These are phyloP conservation scores for Sardinella longiceps DNA, from an alignment of 2,797 vertebrate genomes.

Conservation along the genomic window DNA sequence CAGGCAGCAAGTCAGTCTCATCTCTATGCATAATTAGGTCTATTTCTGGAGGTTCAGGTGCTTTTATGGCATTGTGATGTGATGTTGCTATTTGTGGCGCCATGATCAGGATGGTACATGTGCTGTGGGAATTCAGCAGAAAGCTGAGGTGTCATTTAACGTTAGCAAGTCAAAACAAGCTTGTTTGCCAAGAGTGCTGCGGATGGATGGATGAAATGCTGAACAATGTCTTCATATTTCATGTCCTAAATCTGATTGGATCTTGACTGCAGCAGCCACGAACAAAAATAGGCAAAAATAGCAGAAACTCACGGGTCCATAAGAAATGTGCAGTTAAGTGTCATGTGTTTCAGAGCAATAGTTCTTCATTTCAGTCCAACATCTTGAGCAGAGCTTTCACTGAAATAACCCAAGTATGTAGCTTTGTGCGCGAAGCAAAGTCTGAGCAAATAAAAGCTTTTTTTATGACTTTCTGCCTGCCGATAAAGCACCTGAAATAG, in stretches of 20 bases:
- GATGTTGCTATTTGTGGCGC: conserved; percentile 61
- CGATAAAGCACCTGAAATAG: conserved; percentile 76
- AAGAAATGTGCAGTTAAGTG: conserved; percentile 74
- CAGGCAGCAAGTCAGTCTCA: conserved; percentile 56
- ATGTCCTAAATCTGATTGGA: conserved; percentile 55
- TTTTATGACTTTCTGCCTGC: conserved; percentile 64
- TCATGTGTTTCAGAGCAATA: conserved; percentile 65
- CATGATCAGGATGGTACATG: conserved; percentile 58
- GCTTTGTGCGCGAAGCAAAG: conserved; percentile 74
- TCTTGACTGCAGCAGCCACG: conserved; percentile 53
- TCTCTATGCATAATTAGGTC: conserved; percentile 67
- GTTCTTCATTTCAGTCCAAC: conserved; percentile 42
- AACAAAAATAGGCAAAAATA: conserved; percentile 66
- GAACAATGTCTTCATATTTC: conserved; percentile 45
- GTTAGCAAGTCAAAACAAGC: conserved; percentile 56
- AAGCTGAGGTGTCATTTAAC: conserved; percentile 65
- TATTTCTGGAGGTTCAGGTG: conserved; percentile 72
- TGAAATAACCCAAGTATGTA: conserved; percentile 67
- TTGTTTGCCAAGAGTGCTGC: conserved; percentile 48
- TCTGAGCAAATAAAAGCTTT: conserved; percentile 71
- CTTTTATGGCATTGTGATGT: conserved; percentile 39
- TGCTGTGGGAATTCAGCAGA: conserved; percentile 68
- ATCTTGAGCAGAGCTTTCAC: conserved; percentile 65
- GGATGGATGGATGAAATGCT: conserved; percentile 20
- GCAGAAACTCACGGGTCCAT: conserved; percentile 71